phyloP scores from a whole-genome alignment of 2,888 invertebrate genomes.

The Stramonita haemastoma region DNA sequence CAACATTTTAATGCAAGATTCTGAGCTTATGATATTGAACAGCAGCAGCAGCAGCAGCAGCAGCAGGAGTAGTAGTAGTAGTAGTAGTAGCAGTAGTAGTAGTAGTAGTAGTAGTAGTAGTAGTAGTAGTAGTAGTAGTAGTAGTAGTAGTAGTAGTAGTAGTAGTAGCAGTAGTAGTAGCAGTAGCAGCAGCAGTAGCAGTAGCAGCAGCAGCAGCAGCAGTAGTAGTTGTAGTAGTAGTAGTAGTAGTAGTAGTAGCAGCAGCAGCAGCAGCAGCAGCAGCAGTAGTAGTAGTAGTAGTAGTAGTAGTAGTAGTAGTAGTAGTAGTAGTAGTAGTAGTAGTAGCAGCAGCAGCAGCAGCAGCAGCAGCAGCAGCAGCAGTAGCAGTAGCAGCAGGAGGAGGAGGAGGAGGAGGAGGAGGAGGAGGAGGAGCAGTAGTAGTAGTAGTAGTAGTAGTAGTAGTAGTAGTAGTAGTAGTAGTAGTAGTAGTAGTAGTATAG shows the following conservation, averaged over 20 bases:
- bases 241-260: slow-evolving; percentile 16
- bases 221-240: slow-evolving; percentile 12
- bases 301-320: slow-evolving; percentile 15
- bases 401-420: slow-evolving; percentile 10
- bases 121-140: slow-evolving; percentile 30
- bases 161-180: slow-evolving; percentile 27
- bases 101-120: slow-evolving; percentile 30
- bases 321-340: slow-evolving; percentile 12
- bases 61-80: too few relatives aligned
- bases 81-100: slow-evolving; percentile 23
- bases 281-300: slow-evolving; percentile 19
- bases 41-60: too few relatives aligned
- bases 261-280: slow-evolving; percentile 30
- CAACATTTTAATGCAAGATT: too few relatives aligned
- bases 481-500: too few relatives aligned
- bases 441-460: slow-evolving; percentile 12
- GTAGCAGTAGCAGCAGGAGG: slow-evolving; percentile 21
- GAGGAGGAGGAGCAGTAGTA: not conserved
- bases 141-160: slow-evolving; percentile 30
- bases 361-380: slow-evolving; percentile 30
- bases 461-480: slow-evolving; percentile 16
- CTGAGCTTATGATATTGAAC: too few relatives aligned
- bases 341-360: slow-evolving; percentile 29
- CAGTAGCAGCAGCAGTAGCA: slow-evolving; percentile 26
- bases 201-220: slow-evolving; percentile 28